Evolutionary conservation across 2,797 vertebrate genomes (phyloP), one percentile per base, ranked within the genome.

Genomic region (Anniella stebbinsi): DNA sequence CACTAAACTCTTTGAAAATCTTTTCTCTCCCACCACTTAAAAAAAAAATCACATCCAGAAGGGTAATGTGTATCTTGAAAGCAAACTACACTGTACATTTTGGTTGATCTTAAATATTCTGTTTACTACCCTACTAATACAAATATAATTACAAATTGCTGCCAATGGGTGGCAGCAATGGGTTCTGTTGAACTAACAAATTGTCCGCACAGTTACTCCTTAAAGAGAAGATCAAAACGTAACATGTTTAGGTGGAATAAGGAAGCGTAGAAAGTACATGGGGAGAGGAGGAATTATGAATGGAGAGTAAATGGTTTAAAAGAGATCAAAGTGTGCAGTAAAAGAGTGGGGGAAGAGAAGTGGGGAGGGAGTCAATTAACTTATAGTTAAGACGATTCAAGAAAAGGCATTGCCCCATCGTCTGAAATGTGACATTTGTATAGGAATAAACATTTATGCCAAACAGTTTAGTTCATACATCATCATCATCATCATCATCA

Each of bases 161-260:
- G 84, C 36, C 88, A 80, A 13, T 70, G 51, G 87, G 38, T 60
- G 86, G 86, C 86, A 88, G 86, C 23, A 90, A 82, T 36, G 76
- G 70, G 81, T 73, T 80, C 69, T 54, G 38, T 51, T 82, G 76
- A 60, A 76, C 36, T 78, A 45, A 48, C 2, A 48, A n/a, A 36
- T 45, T 9, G 84, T 88, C 18, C 10, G 18, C 80, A 48, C 9
- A 63, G 38, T 11, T 48, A 25, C 28, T 82, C 18, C 48, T 88
- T 57, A 10, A 13, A n/a, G 28, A 23, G 28, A n/a, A 23, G 18
- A 48, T 28, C 57, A 57, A 85, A 73, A 48, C 21, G 70, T 15
- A 72, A 86, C 9, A 80, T 15, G 18, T 33, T 87, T 83, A 66
- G 63, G 1, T 25, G 63, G 11, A 38, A 76, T 17, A 63, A 54